Percentiles rank a stretch among this genome's conserved stretches.
These are phyloP conservation scores for Diachrysia chrysitis DNA, from an alignment of 2,888 invertebrate species.

Conservation along the genomic window DNA sequence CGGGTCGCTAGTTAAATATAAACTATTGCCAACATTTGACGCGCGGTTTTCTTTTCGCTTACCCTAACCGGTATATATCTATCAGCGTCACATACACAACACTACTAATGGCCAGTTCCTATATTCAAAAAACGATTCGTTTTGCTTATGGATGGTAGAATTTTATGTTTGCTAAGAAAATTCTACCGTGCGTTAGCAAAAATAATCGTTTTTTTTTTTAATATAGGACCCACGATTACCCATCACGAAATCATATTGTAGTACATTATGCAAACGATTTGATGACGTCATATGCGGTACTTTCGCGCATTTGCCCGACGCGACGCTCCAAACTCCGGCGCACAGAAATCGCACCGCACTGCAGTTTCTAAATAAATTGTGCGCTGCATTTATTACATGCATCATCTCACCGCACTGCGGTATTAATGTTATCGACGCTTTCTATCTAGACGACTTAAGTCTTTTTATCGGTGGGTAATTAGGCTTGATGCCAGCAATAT, in stretches of 20 bases:
- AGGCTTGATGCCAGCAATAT: too few relatives aligned
- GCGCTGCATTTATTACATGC: constrained; percentile 9
- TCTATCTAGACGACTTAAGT: background rate
- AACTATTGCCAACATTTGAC: too few relatives aligned
- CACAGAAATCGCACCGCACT: background rate
- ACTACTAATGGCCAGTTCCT: too few relatives aligned
- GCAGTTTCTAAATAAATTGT: constrained; percentile 5
- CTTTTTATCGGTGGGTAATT: background rate
- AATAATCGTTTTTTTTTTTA: too few relatives aligned
- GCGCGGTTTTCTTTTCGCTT: too few relatives aligned
- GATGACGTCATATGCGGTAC: background rate
- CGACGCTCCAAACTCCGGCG: background rate
- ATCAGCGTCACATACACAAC: too few relatives aligned
- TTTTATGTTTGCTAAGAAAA: too few relatives aligned
- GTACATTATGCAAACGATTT: background rate
- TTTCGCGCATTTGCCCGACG: background rate
- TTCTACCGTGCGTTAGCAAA: too few relatives aligned
- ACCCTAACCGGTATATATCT: too few relatives aligned
- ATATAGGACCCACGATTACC: background rate
- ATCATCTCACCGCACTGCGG: background rate
- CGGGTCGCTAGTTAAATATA: too few relatives aligned
- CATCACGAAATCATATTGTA: background rate
- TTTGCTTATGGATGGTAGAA: too few relatives aligned
- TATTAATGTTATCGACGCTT: background rate
- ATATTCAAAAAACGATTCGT: too few relatives aligned